Base-by-base conservation (phyloP, 2,113 vertebrate species). In the Halichoerus grypus region DNA sequence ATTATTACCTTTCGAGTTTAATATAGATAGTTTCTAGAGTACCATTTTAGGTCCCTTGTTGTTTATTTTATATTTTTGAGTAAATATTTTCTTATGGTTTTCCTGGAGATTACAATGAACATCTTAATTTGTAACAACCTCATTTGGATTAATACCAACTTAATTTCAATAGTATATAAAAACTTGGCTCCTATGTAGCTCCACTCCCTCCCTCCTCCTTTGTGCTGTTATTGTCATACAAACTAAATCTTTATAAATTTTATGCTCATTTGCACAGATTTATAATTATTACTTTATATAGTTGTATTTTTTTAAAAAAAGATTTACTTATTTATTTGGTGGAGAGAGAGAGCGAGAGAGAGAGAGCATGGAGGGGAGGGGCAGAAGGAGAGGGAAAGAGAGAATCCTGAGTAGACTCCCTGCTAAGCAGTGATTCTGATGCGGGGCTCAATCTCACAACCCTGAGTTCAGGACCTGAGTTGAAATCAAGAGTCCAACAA, bases 61-160 rank as follows among this genome's bases (percentile, higher is more conserved):
- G 5, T 82, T 92, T 55, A 36, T 71, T 92, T 72, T 36, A 46
- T 72, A 18, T 72, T 84, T 92, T 83, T 72, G 39, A 92, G 15
- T 57, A 65, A 31, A 15, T 33, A 42, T 49, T 71, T 71, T 57
- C 42, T 49, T 28, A 77, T 42, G 36, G 39, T n/a, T 77, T 77
- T 77, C 24, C 26, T 77, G 14, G 26, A 28, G 28, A 82, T 92
- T 82, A 57, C 7, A 79, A 82, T 82, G 31, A 82, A 49, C 15
- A 28, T 31, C 74, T 77, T 77, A 77, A 77, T 49, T 49, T 49
- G 49, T 49, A 10, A 49, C 42, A 77, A 77, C 15, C 6, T 77
- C 15, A 57, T 31, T 88, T 88, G 51, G 53, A 57, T 74, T 72
- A 42, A 57, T 57, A 57, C 10, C 36, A 88, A 57, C 69, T 88